Evolutionary conservation across 64 coral and sea anemone genomes (phyloP).

Genomic region (Stichodactyla mertensii): DNA sequence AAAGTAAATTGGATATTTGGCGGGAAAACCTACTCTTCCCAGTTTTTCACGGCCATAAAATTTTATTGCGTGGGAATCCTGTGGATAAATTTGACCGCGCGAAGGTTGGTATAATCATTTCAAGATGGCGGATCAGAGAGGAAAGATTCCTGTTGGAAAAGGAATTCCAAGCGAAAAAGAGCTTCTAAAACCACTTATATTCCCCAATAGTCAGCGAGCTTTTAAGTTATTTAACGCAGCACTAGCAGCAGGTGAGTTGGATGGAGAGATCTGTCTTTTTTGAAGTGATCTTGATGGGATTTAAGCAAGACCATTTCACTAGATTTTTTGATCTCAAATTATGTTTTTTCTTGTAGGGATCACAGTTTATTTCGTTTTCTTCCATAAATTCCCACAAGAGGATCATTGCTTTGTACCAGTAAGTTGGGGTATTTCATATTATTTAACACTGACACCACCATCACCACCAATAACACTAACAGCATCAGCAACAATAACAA

Average conservation of each 20-base stretch:
- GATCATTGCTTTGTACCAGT: constrained; percentile 82
- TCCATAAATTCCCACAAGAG: constrained; percentile 70
- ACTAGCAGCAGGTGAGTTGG: constrained; percentile 48
- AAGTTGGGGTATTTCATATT: constrained; percentile 1
- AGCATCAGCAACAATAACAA: too few relatives aligned
- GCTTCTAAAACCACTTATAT: constrained; percentile 79
- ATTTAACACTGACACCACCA: too few relatives aligned
- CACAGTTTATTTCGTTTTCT: constrained; percentile 76
- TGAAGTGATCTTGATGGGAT: neutral
- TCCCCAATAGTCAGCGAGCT: constrained; percentile 76
- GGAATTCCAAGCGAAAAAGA: constrained; percentile 58
- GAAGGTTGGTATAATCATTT: neutral
- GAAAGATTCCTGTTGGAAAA: constrained; percentile 46
- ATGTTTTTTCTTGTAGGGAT: constrained; percentile 41
- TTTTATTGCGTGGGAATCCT: neutral
- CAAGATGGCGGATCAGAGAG: constrained; percentile 15
- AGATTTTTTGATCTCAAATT: neutral
- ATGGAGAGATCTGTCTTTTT: neutral
- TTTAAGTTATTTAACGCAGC: constrained; percentile 72
- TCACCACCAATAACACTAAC: too few relatives aligned
- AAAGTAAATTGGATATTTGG: neutral
- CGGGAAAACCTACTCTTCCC: neutral
- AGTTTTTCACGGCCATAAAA: neutral
- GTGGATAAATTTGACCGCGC: neutral
- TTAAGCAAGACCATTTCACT: neutral